Base-by-base conservation (phyloP, 2,113 vertebrate species). In the Kryptolebias marmoratus region DNA sequence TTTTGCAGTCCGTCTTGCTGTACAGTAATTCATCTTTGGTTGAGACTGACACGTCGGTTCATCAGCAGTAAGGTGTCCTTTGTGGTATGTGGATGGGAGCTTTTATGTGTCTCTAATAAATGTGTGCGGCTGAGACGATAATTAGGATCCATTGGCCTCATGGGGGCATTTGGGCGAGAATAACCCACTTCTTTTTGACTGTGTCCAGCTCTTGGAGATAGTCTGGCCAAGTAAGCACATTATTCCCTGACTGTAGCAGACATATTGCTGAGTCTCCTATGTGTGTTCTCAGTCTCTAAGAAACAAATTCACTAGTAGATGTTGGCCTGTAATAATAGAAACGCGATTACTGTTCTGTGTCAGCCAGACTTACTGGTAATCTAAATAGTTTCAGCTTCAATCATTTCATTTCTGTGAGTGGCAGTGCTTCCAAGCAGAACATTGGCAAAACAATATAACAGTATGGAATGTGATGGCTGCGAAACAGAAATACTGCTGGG, bases 81-180 rank as follows among this genome's bases (percentile, higher is more conserved):
- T 66, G 59, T 22, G 30, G 72, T 60, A 31, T 71, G 64, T 32
- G 5, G 16, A 54, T 73, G 56, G 42, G 54, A 54, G n/a, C 14
- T 27, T 14, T 28, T 68, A 13, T 73, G 63, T 36, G 16, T 77
- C 64, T 73, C 16, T 22, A 60, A 60, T 52, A 1, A 73, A 65
- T 77, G 49, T 71, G 68, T 75, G 66, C 32, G 59, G 55, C 66
- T 72, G 59, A 79, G 49, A 59, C 64, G 58, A 80, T 74, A 64
- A 86, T 86, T 72, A 64, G 39, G 15, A 62, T 80, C 32, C 54
- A 22, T 12, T 18, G 53, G 69, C 59, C 74, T 83, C 81, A 15
- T 52, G 73, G 81, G 73, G 74, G 31, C 52, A 39, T 77, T 89
- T 79, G 62, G 66, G 55, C 30, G 48, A 52, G 71, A 81, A 84